These are phyloP conservation scores for Drosophila mulleri DNA, from an alignment of 2,888 invertebrate species.

Conservation along the genomic window DNA sequence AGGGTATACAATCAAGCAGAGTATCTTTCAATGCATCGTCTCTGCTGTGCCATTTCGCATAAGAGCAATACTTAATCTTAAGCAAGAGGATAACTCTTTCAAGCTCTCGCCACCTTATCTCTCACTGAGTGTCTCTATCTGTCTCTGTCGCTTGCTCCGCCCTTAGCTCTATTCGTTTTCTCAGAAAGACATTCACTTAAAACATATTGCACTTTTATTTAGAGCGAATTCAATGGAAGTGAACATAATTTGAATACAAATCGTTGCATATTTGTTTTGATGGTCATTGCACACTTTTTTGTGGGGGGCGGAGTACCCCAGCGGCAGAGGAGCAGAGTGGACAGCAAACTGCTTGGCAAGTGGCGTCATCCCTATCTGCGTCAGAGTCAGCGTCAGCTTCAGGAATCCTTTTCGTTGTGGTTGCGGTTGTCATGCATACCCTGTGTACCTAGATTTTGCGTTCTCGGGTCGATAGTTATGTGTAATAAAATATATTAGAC, in stretches of 20 bases:
- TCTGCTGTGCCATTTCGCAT: not conserved
- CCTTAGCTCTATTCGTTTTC: not conserved
- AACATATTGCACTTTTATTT: slow-evolving; percentile 18
- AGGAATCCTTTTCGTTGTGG: slow-evolving; percentile 5
- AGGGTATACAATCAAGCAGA: not conserved
- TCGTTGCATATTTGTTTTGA: slow-evolving; percentile 56
- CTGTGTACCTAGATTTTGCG: not conserved
- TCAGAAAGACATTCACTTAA: slow-evolving; percentile 1
- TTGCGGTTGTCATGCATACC: slow-evolving; percentile 6
- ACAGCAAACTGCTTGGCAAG: slow-evolving; percentile 27
- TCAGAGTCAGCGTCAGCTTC: slow-evolving; percentile 11
- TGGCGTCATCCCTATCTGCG: slow-evolving; percentile 42
- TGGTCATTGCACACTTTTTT: slow-evolving; percentile 47
- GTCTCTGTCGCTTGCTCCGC: not conserved
- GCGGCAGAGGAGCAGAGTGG: not conserved
- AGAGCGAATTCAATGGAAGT: slow-evolving; percentile 23
- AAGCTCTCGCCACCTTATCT: not conserved
- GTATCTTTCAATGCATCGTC: not conserved
- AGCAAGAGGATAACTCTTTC: not conserved
- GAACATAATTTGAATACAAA: slow-evolving; percentile 66
- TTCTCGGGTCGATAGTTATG: not conserved
- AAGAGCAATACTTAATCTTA: slow-evolving; percentile 9
- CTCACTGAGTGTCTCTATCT: not conserved
- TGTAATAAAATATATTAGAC: no score
- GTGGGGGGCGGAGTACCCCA: not conserved